Base-by-base conservation (phyloP, 23 tunicate genomes). In the Trididemnum miniatum region DNA sequence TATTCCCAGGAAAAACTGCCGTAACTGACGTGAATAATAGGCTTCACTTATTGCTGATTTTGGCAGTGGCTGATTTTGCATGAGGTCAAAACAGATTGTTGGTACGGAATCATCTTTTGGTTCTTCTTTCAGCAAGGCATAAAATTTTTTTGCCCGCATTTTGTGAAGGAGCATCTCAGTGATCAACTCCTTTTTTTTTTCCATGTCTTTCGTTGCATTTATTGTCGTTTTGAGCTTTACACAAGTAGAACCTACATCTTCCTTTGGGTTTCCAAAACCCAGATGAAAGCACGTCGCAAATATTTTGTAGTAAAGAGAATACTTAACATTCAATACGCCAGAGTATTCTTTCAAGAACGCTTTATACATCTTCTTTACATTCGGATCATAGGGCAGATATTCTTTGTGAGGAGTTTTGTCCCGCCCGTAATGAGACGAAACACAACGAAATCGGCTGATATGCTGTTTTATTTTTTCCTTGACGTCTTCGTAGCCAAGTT, bases 21-120 rank as follows among this genome's bases (percentile, higher is more conserved):
- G 32, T 38, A 29, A 69, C 76, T 69, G 76, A 9, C 76, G 36
- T 4, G 38, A 69, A 32, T 69, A 69, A 69, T 5, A n/a, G n/a
- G n/a, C 76, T 32, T 69, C 76, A 38, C 38, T 38, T 69, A 69
- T 32, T 30, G 76, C 7, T 18, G 76, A 69, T 38, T 69, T 69
- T 32, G 76, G 76, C 76, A 29, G 76, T 29, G 76, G 76, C 39
- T 31, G 76, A 69, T 30, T 69, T 69, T 69, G 76, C 76, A 69
- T 69, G 7, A 69, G 76, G 39, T 69, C 76, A 32, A 69, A 69
- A 38, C 76, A 69, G 7, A 69, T n/a, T 30, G 76, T 69, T 31
- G 32, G 76, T 38, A 69, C 76, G 23, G 76, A 69, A 38, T 69
- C 76, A 69, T 69, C 76, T 30, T 69, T 36, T n/a, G n/a, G n/a